Conservation (phyloP, 2,888 invertebrate species). For the Parnassius mnemosyne region DNA sequence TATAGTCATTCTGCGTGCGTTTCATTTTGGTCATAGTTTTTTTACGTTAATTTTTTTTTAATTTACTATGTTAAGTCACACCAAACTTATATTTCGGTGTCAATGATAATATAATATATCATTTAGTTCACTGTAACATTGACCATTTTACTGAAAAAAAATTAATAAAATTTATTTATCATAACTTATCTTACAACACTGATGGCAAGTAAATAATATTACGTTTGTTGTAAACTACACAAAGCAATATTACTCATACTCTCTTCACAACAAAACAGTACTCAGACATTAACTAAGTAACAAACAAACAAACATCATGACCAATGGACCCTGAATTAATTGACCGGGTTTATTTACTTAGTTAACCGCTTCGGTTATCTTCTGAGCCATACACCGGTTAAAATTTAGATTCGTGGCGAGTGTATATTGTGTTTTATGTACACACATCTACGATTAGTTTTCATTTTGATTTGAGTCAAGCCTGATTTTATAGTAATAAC, state of each 20-base stretch:
- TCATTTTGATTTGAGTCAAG: conserved; percentile 10
- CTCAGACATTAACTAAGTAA: conserved; percentile 50
- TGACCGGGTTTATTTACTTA: conserved; percentile 72
- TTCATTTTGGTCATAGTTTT: too few relatives aligned
- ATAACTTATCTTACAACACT: too few relatives aligned
- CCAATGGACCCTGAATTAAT: conserved; percentile 77
- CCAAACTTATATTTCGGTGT: too few relatives aligned
- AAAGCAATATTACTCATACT: conserved; percentile 18
- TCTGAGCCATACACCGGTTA: conserved; percentile 61
- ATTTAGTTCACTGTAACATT: too few relatives aligned
- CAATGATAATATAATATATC: too few relatives aligned
- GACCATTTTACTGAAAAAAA: too few relatives aligned
- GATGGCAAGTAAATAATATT: too few relatives aligned
- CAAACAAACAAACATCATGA: conserved; percentile 73
- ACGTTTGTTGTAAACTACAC: background rate
- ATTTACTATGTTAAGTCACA: too few relatives aligned
- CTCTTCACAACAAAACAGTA: conserved; percentile 33
- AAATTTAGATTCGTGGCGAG: conserved; percentile 41
- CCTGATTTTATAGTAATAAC: background rate
- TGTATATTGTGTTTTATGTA: conserved; percentile 30
- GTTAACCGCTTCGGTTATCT: conserved; percentile 72
- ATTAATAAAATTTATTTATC: too few relatives aligned
- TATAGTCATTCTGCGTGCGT: too few relatives aligned
- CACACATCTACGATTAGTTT: conserved; percentile 11
- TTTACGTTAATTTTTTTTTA: too few relatives aligned